Base-by-base conservation (phyloP, 1,140 invertebrate species). In the Antheraea mylitta region DNA sequence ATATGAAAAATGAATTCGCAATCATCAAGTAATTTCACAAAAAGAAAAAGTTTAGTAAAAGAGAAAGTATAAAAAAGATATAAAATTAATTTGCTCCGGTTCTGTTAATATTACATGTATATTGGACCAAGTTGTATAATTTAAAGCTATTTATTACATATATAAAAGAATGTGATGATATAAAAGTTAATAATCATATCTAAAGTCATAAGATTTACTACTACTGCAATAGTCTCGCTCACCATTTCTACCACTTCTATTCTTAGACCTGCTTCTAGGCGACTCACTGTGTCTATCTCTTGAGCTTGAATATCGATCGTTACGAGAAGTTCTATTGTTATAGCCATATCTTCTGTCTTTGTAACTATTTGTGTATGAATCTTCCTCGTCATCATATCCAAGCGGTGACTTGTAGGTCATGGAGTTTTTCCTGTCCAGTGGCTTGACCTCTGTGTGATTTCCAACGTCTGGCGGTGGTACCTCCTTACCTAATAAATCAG, bases 401-500 rank as follows among this genome's bases (percentile, higher is more conserved):
- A 82, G 60, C 18, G 76, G 75, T 0, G 78, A 80, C 19, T 61
- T 67, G 67, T 75, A 73, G 65, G 30, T 64, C 61, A 67, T 58
- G 38, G 48, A 19, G 38, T 65, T 64, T 59, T 19, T 53, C 61
- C 62, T 30, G 36, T 73, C 30, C 16, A 83, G 42, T 10, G 84
- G 80, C 72, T 77, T 83, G 11, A 87, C 64, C 6, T 37, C 45
- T 9, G 85, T 87, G 1, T 71, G 42, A 48, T 63, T 65, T 9
- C 83, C 76, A 16, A 80, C 48, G 67, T 82, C 77, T 0, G 83
- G 82, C 6, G 81, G 72, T 11, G 73, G 77, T 0, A 77, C 76
- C 11, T 36, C 48, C 38, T 78, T 78, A 0, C 83, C 80, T 22
- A 86, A 64, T 64, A 91, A 64, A 80, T 89, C 76, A 36, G 79